Percentiles rank a stretch among this genome's conserved stretches.
Evolutionary conservation across 2,888 invertebrate genomes (phyloP).

Genomic region (Oegoconia quadripuncta): DNA sequence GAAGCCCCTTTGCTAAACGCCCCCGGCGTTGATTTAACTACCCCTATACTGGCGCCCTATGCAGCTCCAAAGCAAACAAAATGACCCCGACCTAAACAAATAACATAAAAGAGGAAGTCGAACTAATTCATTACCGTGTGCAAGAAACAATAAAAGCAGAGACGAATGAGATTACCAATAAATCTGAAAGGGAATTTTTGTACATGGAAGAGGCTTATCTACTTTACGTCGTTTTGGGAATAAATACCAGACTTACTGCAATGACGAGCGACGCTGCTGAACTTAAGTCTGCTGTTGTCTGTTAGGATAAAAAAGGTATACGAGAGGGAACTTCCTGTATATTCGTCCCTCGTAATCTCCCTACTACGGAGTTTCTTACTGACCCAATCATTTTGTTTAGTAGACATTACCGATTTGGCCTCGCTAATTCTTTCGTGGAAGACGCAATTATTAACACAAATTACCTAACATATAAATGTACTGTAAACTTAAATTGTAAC

Average conservation of each 20-base stretch:
- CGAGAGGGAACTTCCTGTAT: constrained; percentile 38
- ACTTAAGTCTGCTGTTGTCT: constrained; percentile 64
- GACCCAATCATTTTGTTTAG: constrained; percentile 46
- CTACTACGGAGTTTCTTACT: constrained; percentile 46
- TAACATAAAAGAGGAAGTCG: constrained; percentile 52
- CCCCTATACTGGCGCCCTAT: constrained; percentile 53
- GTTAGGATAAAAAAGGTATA: constrained; percentile 64
- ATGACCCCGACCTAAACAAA: constrained; percentile 61
- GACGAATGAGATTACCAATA: constrained; percentile 64
- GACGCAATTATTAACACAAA: too few relatives aligned
- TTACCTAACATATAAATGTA: too few relatives aligned
- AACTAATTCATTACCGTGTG: constrained; percentile 63
- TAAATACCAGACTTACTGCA: constrained; percentile 60
- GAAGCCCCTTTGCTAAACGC: constrained; percentile 53
- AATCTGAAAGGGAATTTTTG: constrained; percentile 68
- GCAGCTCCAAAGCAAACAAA: constrained; percentile 63
- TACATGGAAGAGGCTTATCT: constrained; percentile 56
- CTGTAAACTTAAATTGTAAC: too few relatives aligned
- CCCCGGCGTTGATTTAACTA: constrained; percentile 60
- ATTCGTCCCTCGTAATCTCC: constrained; percentile 51
- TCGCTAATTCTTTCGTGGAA: neutral
- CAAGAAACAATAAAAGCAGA: constrained; percentile 66
- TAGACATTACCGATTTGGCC: too few relatives aligned
- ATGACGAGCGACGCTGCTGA: constrained; percentile 53
- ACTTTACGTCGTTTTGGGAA: constrained; percentile 64